A percentile compares a stretch with the other conserved stretches of the same genome.
phyloP scores from a whole-genome alignment of 1,140 invertebrate species.

The Hylyphantes graminicola region DNA sequence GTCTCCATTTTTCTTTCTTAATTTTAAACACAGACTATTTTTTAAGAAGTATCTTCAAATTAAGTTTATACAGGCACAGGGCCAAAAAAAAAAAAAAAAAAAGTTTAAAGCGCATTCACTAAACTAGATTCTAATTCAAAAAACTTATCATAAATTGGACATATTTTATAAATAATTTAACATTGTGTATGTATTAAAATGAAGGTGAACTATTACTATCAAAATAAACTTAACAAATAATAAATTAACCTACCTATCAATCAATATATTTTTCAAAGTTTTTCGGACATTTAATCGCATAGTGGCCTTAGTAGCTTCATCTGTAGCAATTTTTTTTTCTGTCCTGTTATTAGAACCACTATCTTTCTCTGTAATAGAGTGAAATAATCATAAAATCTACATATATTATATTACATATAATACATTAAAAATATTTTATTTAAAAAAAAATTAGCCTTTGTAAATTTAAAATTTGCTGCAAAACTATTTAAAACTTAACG shows the following conservation, averaged over 20 bases:
- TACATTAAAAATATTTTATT: background rate
- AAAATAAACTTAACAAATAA: conserved; percentile 53
- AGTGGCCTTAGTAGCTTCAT: conserved; percentile 74
- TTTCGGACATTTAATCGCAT: conserved; percentile 84
- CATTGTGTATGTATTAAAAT: background rate
- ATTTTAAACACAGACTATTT: too few species aligned
- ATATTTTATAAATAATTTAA: conserved; percentile 9
- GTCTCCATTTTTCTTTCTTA: too few species aligned
- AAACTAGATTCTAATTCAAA: background rate
- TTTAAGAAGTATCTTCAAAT: too few species aligned
- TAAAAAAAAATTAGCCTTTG: too few species aligned
- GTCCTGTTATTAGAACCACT: conserved; percentile 6
- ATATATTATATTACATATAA: background rate
- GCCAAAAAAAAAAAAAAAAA: too few species aligned
- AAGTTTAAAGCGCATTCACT: too few species aligned
- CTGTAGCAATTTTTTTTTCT: conserved; percentile 50
- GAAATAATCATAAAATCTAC: background rate
- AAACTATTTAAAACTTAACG: too few species aligned
- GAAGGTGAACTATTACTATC: background rate
- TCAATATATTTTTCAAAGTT: conserved; percentile 75
- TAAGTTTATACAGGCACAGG: too few species aligned
- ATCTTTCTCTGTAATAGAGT: conserved; percentile 43
- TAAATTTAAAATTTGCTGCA: too few species aligned
- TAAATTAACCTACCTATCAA: conserved; percentile 70
- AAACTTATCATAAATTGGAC: background rate